Conservation (phyloP, 2,113 vertebrate species). For the Ivindomyrus marchei region DNA sequence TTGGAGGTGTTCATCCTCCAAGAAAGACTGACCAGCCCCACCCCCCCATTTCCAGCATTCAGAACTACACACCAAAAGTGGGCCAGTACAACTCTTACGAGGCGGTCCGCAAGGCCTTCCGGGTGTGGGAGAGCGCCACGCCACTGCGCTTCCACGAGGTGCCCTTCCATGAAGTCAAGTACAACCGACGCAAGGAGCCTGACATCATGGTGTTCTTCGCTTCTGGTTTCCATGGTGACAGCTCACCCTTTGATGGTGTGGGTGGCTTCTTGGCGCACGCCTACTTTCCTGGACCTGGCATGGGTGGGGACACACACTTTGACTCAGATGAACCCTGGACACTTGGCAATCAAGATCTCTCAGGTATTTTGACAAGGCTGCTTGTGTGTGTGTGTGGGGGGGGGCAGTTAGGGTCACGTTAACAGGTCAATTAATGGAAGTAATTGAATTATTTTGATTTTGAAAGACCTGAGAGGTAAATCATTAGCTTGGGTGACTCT, state of each 20-base stretch:
- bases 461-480: background rate
- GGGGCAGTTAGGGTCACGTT: background rate
- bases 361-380: constrained; percentile 53
- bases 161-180: constrained; percentile 70
- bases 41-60: constrained; percentile 61
- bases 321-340: constrained; percentile 95
- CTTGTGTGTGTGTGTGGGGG: background rate
- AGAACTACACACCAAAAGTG: constrained; percentile 83
- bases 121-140: constrained; percentile 74
- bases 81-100: constrained; percentile 61
- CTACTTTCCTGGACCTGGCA: constrained; percentile 85
- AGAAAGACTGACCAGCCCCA: background rate
- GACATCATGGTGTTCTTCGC: constrained; percentile 94
- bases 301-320: constrained; percentile 90
- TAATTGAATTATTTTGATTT: background rate
- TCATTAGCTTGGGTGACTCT: background rate
- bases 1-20: background rate
- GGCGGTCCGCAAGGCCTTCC: constrained; percentile 75
- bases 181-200: constrained; percentile 69
- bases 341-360: constrained; percentile 68
- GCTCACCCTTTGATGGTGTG: constrained; percentile 85
- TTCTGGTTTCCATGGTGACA: constrained; percentile 91
- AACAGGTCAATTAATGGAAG: background rate
- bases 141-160: constrained; percentile 79
- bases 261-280: constrained; percentile 93